Evolutionary conservation across 35 echinoderm and acorn worm genomes (phyloP), one percentile per base, ranked within the genome.

Genomic region (Ophiothrix spiculata): DNA sequence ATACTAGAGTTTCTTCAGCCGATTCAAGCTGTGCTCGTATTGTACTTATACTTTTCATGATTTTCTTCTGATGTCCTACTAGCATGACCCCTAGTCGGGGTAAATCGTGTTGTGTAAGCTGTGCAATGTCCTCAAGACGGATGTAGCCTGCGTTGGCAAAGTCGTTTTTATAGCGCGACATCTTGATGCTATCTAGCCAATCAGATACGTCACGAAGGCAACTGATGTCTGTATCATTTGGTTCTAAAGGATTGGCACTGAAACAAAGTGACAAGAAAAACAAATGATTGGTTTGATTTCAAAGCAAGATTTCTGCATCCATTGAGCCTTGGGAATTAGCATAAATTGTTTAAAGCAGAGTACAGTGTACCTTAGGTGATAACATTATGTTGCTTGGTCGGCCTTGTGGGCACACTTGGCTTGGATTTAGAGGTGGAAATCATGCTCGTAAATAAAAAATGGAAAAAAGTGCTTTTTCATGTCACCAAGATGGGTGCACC

Each of bases 131-230:
- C 75, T 97, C 91, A 33, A 97, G 88, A 13, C 95, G 89, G 12
- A 88, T 80, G 45, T 97, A 97, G 31, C 95, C 95, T 10, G 95
- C 91, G 35, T 93, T 76, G 32, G 84, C 77, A 64, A 97, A 97
- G 46, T 88, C 87, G 73, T 97, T 86, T 76, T 93, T 97, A 86
- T 97, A 97, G 21, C 95, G 83, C 15, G 82, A 85, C 95, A 97
- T 97, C 77, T 97, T 97, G 84, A 97, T 87, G 76, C 95, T 91
- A 37, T 97, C 95, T 34, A 97, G 77, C 95, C 95, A 97, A 42
- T 97, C 95, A 0, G 91, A 75, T 25, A 97, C 95, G 37, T 88
- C 84, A 73, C 87, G 84, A 81, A 90, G 77, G 31, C 90, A 85
- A 69, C 56, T 87, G 19, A 94, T 78, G 40, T 94, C 88, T 23